Evolutionary conservation across 2,797 vertebrate genomes (phyloP).

Genomic region (Loriculus beryllinus): DNA sequence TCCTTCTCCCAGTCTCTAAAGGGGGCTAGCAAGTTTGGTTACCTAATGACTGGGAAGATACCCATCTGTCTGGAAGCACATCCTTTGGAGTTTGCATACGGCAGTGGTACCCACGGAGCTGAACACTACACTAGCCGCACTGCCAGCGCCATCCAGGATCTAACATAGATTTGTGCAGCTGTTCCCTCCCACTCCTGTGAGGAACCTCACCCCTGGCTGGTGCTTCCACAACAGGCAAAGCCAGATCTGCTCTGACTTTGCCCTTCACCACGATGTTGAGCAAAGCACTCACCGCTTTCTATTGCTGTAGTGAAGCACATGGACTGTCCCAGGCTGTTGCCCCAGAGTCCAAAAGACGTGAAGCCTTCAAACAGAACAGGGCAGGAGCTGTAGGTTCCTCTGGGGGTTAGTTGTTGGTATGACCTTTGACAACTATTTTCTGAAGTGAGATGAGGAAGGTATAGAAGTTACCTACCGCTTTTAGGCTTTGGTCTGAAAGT

Average conservation of each 20-base stretch:
- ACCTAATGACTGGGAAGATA: background rate
- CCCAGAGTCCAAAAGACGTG: background rate
- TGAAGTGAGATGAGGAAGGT: background rate
- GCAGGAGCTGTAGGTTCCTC: background rate
- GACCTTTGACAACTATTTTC: background rate
- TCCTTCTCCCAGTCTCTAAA: background rate
- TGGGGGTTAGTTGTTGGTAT: background rate
- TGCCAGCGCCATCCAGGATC: background rate
- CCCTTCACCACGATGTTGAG: background rate
- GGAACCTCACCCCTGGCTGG: background rate
- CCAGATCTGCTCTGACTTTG: background rate
- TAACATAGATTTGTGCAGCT: background rate
- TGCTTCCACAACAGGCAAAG: background rate
- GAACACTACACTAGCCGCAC: accelerated
- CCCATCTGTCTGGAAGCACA: background rate
- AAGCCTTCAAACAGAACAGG: background rate
- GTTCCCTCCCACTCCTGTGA: background rate
- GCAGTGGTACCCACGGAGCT: background rate
- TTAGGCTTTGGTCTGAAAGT: background rate
- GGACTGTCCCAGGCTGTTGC: background rate
- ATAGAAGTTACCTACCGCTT: background rate
- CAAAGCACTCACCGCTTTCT: background rate
- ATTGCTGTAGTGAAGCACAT: background rate
- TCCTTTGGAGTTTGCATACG: background rate
- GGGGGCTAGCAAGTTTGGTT: background rate